These are phyloP conservation scores for Stenodera caucasica DNA, from an alignment of 2,888 invertebrate genomes.

Conservation along the genomic window DNA sequence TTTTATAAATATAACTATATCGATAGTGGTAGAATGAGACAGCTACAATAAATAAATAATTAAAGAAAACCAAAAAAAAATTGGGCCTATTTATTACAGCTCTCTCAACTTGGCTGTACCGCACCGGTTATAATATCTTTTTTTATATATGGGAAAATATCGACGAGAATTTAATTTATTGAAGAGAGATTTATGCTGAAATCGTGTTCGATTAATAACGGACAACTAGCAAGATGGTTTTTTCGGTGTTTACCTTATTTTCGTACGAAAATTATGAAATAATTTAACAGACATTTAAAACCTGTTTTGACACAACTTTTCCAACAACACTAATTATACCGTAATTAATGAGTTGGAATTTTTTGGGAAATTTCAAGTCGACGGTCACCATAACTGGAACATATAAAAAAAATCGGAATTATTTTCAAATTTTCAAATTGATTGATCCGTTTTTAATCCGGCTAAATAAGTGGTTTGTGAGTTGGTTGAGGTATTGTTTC, in stretches of 20 bases:
- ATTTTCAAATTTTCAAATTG: background rate
- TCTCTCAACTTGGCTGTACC: conserved; percentile 26
- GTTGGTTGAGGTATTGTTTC: background rate
- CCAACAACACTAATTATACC: background rate
- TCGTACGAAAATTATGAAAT: background rate
- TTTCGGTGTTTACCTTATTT: background rate
- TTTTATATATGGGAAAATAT: conserved; percentile 41
- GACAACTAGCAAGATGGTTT: background rate
- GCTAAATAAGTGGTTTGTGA: background rate
- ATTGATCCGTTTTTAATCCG: no score
- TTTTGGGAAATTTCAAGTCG: background rate
- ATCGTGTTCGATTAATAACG: conserved; percentile 31
- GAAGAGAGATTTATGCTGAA: conserved; percentile 50
- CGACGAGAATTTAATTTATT: conserved; percentile 49
- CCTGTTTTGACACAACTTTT: background rate
- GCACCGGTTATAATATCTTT: conserved; percentile 22
- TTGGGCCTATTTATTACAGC: conserved; percentile 50
- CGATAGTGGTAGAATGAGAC: background rate
- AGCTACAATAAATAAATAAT: conserved; percentile 46
- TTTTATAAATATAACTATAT: background rate
- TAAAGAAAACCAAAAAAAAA: no score
- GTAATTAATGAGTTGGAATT: background rate
- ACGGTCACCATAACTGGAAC: background rate
- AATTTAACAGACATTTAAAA: no score
- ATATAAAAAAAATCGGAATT: background rate